Conservation (phyloP, 2,888 invertebrate species). For the Drosophila demipolita region DNA sequence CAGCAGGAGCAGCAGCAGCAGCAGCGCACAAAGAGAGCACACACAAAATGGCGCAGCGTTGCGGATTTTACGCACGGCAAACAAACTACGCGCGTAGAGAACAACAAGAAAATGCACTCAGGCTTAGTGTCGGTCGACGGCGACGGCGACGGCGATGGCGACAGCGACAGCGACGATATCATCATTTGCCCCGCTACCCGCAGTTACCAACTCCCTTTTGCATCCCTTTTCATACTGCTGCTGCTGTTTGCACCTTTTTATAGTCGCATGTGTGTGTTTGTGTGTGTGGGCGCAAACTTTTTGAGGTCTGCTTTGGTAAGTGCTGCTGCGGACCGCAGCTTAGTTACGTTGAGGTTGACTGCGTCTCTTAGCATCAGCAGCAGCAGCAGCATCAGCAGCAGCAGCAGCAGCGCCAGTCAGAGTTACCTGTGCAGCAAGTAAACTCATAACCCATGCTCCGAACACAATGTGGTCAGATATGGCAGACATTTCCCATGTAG, state of each 20-base stretch:
- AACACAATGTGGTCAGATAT: slow-evolving; percentile 37
- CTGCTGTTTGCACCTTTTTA: slow-evolving; percentile 75
- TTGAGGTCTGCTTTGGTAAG: slow-evolving; percentile 78
- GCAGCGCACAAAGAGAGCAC: slow-evolving; percentile 68
- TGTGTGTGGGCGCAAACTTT: slow-evolving; percentile 71
- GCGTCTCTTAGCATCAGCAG: slow-evolving; percentile 43
- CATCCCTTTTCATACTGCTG: slow-evolving; percentile 22
- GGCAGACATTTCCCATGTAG: slow-evolving; percentile 42
- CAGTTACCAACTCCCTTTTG: background rate
- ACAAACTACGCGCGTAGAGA: slow-evolving; percentile 79
- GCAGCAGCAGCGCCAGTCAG: slow-evolving; percentile 21
- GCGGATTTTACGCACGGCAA: slow-evolving; percentile 80
- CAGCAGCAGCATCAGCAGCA: slow-evolving; percentile 8
- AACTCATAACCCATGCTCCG: slow-evolving; percentile 47
- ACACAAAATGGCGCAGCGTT: slow-evolving; percentile 79
- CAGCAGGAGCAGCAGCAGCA: slow-evolving; percentile 5
- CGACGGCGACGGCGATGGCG: slow-evolving; percentile 42
- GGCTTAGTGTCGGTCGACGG: slow-evolving; percentile 73
- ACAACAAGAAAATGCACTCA: slow-evolving; percentile 81
- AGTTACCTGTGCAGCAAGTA: slow-evolving; percentile 30
- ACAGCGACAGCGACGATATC: slow-evolving; percentile 49
- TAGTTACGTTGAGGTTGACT: slow-evolving; percentile 77
- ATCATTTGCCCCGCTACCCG: slow-evolving; percentile 17
- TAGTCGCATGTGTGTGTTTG: slow-evolving; percentile 26
- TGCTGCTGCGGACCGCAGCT: slow-evolving; percentile 78